Conservation (phyloP, 2,888 invertebrate genomes). For the Xylocampa areola region DNA sequence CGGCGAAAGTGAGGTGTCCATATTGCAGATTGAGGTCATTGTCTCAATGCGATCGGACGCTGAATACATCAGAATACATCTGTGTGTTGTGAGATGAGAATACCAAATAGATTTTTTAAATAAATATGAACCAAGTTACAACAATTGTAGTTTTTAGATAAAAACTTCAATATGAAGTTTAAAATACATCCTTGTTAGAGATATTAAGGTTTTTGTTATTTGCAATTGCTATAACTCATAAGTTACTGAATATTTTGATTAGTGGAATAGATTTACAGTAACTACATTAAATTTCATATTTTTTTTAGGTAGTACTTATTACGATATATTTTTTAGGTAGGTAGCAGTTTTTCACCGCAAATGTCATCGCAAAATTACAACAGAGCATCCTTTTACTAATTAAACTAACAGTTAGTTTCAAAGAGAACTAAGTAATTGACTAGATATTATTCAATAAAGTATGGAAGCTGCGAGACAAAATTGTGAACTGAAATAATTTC, state of each 20-base stretch:
- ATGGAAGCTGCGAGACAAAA: background rate
- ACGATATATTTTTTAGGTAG: too few relatives aligned
- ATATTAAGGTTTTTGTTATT: too few relatives aligned
- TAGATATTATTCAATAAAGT: background rate
- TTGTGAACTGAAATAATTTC: background rate
- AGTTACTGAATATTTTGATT: too few relatives aligned
- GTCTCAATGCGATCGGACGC: conserved; percentile 76
- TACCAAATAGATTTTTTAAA: conserved; percentile 23
- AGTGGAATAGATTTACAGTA: too few relatives aligned
- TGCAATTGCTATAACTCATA: too few relatives aligned
- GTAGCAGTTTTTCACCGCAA: too few relatives aligned
- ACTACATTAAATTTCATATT: too few relatives aligned
- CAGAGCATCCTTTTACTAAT: background rate
- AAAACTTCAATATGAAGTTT: too few relatives aligned
- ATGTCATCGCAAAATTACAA: too few relatives aligned
- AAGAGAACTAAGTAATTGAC: too few relatives aligned
- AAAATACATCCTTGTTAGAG: too few relatives aligned
- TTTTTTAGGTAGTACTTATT: too few relatives aligned
- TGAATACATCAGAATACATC: conserved; percentile 59
- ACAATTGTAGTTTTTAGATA: background rate
- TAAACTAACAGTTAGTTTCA: background rate
- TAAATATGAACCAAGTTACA: background rate
- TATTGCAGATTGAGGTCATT: conserved; percentile 87
- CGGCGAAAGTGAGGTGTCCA: conserved; percentile 85
- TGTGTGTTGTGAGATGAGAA: conserved; percentile 42